Evolutionary conservation across 1,140 invertebrate species (phyloP).

Genomic region (Mya arenaria): DNA sequence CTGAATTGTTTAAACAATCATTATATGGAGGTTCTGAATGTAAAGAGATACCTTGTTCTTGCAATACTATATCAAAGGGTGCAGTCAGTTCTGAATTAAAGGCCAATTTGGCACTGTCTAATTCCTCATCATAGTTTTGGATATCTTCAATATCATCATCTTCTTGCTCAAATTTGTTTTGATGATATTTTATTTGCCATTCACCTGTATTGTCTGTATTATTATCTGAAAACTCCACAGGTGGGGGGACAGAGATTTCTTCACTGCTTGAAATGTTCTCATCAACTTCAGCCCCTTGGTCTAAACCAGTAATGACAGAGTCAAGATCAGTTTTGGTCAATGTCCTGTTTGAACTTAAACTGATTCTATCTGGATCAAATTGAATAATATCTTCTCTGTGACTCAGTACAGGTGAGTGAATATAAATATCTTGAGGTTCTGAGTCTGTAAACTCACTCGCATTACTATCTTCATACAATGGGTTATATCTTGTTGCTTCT

Average conservation of each 20-base stretch:
- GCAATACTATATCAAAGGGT: slow-evolving; percentile 49
- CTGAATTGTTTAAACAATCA: neutral
- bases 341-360: slow-evolving; percentile 18
- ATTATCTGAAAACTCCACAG: slow-evolving; percentile 46
- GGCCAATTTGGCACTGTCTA: slow-evolving; percentile 30
- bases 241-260: slow-evolving; percentile 43
- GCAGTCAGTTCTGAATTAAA: slow-evolving; percentile 51
- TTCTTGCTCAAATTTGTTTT: too few relatives aligned
- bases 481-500: slow-evolving; percentile 47
- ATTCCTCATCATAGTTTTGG: neutral
- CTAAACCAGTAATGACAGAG: neutral
- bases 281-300: neutral
- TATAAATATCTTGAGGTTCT: slow-evolving; percentile 36
- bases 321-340: slow-evolving; percentile 9
- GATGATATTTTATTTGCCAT: neutral
- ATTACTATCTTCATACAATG: slow-evolving; percentile 46
- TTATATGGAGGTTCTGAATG: neutral
- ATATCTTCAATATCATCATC: slow-evolving; percentile 11
- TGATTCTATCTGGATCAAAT: slow-evolving; percentile 5
- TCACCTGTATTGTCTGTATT: neutral
- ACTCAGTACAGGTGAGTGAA: neutral
- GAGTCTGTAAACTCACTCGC: slow-evolving; percentile 44
- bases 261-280: slow-evolving; percentile 4
- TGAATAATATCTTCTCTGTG: neutral
- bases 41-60: slow-evolving; percentile 45